Conservation (phyloP, 1,140 invertebrate genomes). For the Calliphora vicina region DNA sequence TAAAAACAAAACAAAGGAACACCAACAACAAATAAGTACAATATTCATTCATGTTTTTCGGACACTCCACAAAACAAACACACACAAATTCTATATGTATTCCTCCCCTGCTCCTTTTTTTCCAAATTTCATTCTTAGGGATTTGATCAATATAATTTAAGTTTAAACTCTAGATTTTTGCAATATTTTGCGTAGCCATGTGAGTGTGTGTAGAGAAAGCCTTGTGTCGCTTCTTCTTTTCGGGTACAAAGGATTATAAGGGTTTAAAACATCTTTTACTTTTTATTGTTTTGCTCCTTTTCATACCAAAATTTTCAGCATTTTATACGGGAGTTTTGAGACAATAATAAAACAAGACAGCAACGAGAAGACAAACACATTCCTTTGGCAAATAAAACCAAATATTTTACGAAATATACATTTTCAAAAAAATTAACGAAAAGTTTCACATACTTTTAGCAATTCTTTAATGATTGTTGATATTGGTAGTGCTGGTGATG, state of each 20-base stretch:
- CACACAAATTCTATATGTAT: background rate
- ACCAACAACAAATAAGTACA: slow-evolving; percentile 19
- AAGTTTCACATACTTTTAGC: slow-evolving; percentile 31
- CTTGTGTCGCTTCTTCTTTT: slow-evolving; percentile 8
- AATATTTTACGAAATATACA: slow-evolving; percentile 1
- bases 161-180: background rate
- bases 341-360: slow-evolving; percentile 25
- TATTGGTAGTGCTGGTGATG: background rate
- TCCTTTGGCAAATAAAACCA: slow-evolving; percentile 1
- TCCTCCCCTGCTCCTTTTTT: background rate
- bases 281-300: slow-evolving; percentile 18
- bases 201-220: background rate
- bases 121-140: background rate
- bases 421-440: slow-evolving; percentile 7
- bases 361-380: slow-evolving; percentile 2
- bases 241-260: slow-evolving; percentile 9
- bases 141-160: slow-evolving; percentile 5
- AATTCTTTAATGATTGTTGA: slow-evolving; percentile 13
- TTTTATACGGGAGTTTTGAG: background rate
- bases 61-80: slow-evolving; percentile 7
- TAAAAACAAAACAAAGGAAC: slow-evolving; percentile 11
- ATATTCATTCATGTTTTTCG: slow-evolving; percentile 32
- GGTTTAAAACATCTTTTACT: background rate
- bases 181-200: background rate
- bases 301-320: background rate